Evolutionary conservation across 2,113 vertebrate genomes (phyloP), one percentile per base, ranked within the genome.

Genomic region (Melierax canorus): DNA sequence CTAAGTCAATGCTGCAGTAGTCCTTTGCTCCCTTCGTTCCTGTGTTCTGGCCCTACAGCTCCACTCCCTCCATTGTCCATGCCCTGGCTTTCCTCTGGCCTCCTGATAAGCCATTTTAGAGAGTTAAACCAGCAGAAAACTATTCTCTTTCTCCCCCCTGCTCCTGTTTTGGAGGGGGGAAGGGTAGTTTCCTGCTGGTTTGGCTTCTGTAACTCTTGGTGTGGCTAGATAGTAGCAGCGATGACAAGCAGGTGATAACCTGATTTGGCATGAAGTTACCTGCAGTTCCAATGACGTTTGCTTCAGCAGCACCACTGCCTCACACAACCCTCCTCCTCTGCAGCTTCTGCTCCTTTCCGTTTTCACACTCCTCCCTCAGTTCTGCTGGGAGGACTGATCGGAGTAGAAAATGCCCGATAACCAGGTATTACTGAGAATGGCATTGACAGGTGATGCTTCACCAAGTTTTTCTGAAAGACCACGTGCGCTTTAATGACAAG

Each of bases 241-340:
- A 90, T 73, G 94, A 94, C 87, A 95, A 78, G 89, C 73, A 66
- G 81, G 26, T 58, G 90, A 96, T 93, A 91, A 96, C 91, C 84
- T 81, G 91, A 64, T 82, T 81, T 3, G 12, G 21, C 23, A 11
- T 43, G 46, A 74, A 94, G 38, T 81, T 86, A 63, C 24, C 77
- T 60, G 36, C 26, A 72, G 39, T 64, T 74, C 77, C 43, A 51
- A 10, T 60, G 76, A 45, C 8, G 3, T 85, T 59, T 75, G 16
- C 53, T 87, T 89, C 84, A 46, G 27, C 59, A 29, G 23, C 48
- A 63, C 29, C 38, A 10, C 32, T 63, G 43, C 38, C 50, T 77
- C 76, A 23, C 34, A 43, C 27, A 64, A 5, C 12, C 14, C 21
- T 5, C 19, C 64, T 85, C 67, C 36, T 77, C 76, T 68, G 51